phyloP scores from a whole-genome alignment of 92 coral and sea anemone genomes.

The Blastomussa wellsi region DNA sequence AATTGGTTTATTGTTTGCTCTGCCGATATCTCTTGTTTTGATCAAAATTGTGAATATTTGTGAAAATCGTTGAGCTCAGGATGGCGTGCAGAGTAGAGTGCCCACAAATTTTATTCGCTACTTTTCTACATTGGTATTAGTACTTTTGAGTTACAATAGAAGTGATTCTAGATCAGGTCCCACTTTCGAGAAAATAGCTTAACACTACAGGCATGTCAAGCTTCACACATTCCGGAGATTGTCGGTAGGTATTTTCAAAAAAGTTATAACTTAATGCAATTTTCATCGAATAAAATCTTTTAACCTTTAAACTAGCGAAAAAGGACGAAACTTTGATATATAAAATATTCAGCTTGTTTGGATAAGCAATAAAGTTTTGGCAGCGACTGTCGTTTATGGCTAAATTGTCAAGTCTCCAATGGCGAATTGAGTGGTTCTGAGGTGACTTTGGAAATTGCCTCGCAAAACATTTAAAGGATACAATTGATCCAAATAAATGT shows the following conservation, averaged over 20 bases:
- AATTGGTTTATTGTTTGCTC: no score
- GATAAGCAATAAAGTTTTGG: not conserved
- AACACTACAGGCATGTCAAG: slow-evolving; percentile 27
- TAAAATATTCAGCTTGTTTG: not conserved
- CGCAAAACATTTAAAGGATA: no score
- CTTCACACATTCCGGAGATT: slow-evolving; percentile 32
- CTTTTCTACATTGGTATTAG: not conserved
- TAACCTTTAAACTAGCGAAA: no score
- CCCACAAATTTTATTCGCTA: not conserved
- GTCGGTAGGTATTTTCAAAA: slow-evolving; percentile 22
- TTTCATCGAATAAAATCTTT: no score
- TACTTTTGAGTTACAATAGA: not conserved
- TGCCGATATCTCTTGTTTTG: no score
- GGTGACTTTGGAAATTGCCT: no score
- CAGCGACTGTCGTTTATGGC: not conserved
- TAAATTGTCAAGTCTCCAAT: no score
- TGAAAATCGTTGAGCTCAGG: slow-evolving; percentile 24
- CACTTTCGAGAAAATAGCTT: not conserved
- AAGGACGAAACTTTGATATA: no score
- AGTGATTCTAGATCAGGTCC: not conserved
- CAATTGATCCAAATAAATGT: no score
- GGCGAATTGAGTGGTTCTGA: no score
- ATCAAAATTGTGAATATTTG: not conserved
- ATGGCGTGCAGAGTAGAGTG: slow-evolving; percentile 4
- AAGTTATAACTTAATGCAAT: no score